Conservation (phyloP, 2,113 vertebrate species). For the Corvus hawaiiensis region DNA sequence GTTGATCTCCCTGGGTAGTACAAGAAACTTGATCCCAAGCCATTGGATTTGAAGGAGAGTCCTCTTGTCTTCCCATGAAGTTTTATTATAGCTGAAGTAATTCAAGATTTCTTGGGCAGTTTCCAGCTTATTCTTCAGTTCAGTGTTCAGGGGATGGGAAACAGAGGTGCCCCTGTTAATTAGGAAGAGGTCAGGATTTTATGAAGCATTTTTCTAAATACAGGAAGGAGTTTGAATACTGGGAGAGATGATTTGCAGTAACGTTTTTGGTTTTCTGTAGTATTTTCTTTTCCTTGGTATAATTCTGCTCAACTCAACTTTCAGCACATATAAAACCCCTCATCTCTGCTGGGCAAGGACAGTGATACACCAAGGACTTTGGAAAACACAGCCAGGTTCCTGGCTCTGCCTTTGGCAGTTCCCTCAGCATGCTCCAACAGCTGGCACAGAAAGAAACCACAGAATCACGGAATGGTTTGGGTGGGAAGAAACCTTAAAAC, state of each 20-base stretch:
- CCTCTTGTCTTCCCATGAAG: background rate
- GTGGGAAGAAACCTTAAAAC: background rate
- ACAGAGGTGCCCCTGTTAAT: background rate
- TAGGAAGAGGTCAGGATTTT: background rate
- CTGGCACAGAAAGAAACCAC: accelerated
- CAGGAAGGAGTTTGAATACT: background rate
- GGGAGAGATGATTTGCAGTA: background rate
- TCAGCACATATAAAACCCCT: background rate
- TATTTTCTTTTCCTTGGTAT: background rate
- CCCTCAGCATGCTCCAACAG: background rate
- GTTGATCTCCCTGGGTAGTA: background rate
- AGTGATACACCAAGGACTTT: background rate
- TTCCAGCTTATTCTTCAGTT: background rate
- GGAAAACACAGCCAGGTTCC: background rate
- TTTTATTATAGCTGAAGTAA: background rate
- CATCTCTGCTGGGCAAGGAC: accelerated
- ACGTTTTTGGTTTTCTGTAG: background rate
- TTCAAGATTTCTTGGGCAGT: background rate
- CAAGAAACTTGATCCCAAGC: background rate
- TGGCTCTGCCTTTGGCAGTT: background rate
- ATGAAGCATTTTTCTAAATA: background rate
- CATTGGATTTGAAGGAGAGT: background rate
- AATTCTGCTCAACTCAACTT: background rate
- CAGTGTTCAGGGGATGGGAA: background rate
- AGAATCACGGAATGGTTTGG: background rate